phyloP scores from a whole-genome alignment of 2,888 invertebrate genomes.

The Phyllotreta cruciferae region DNA sequence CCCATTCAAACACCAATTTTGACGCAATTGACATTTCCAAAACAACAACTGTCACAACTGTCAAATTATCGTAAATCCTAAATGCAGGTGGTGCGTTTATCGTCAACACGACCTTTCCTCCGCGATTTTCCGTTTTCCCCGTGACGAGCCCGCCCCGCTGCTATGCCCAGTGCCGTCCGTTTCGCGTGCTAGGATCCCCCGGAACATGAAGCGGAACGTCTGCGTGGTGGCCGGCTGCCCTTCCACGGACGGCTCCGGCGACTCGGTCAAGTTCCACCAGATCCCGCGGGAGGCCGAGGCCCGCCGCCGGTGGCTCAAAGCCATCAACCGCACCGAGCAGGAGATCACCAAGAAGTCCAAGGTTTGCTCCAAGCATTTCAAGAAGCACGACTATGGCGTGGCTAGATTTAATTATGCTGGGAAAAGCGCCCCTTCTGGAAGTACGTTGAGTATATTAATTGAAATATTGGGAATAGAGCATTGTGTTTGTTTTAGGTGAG shows the following conservation, averaged over 20 bases:
- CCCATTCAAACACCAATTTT: too few relatives aligned
- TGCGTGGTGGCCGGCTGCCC: constrained; percentile 39
- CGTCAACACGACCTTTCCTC: too few relatives aligned
- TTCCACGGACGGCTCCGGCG: constrained; percentile 22
- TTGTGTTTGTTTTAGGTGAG: constrained; percentile 40
- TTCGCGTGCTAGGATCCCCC: constrained; percentile 23
- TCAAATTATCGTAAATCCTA: too few relatives aligned
- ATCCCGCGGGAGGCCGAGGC: constrained; percentile 48
- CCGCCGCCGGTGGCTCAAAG: constrained; percentile 59
- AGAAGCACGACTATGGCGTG: constrained; percentile 35
- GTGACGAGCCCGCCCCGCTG: constrained; percentile 33
- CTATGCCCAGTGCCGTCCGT: constrained; percentile 36
- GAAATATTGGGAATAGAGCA: too few relatives aligned
- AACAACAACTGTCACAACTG: too few relatives aligned
- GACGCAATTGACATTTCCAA: too few relatives aligned
- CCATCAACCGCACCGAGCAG: constrained; percentile 64
- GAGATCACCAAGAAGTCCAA: constrained; percentile 39
- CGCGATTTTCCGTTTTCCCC: too few relatives aligned
- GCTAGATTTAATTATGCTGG: constrained; percentile 34
- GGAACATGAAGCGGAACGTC: constrained; percentile 34
- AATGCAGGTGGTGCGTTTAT: too few relatives aligned
- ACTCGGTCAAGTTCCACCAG: constrained; percentile 31
- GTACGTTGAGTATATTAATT: constrained; percentile 15
- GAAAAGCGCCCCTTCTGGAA: constrained; percentile 35
- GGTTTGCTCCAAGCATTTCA: constrained; percentile 41